Conservation (phyloP, 2,797 vertebrate genomes). For the Limosa lapponica region DNA sequence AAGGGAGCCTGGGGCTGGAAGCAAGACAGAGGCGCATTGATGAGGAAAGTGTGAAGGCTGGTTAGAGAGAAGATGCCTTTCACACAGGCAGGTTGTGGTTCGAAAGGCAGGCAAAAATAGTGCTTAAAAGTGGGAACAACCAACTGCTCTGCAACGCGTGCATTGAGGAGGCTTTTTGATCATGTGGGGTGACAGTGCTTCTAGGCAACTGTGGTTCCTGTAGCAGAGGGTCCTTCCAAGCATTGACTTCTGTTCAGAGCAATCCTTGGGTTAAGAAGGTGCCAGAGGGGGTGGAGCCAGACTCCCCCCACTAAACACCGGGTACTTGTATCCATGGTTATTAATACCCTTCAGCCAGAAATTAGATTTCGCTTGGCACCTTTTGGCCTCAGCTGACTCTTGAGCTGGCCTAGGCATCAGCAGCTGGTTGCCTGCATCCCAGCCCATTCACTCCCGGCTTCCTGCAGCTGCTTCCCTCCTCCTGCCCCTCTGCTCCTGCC, state of each 20-base stretch:
- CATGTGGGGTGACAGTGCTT: accelerated
- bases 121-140: neutral
- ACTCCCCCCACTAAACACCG: neutral
- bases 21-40: accelerated
- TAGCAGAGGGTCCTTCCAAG: neutral
- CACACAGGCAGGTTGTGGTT: neutral
- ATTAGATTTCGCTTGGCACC: neutral
- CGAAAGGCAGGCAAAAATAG: accelerated
- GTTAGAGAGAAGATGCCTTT: neutral
- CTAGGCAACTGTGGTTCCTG: neutral
- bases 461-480: neutral
- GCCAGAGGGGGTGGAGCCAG: neutral
- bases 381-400: neutral
- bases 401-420: neutral
- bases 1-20: neutral
- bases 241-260: neutral
- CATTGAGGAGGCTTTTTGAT: neutral
- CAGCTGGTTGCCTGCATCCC: accelerated
- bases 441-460: accelerated
- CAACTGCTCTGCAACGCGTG: neutral
- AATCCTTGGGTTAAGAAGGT: neutral
- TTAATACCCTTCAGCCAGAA: slow-evolving; percentile 6
- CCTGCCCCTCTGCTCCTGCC: neutral
- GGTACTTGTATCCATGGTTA: neutral
- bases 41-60: neutral